Evolutionary conservation across 2,113 vertebrate genomes (phyloP).

Genomic region (Clinocottus analis): DNA sequence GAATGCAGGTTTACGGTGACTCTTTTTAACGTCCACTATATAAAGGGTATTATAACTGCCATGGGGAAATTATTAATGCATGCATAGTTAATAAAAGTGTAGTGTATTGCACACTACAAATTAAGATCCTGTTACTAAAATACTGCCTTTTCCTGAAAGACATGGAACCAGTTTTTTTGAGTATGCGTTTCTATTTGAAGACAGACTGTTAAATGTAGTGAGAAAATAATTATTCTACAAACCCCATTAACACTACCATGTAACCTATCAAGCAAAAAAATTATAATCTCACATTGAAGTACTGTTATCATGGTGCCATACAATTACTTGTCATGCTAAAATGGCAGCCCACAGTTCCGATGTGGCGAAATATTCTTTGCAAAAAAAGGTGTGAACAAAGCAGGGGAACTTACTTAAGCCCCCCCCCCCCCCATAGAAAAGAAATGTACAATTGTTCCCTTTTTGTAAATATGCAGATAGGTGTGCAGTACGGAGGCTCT

Average conservation of each 20-base stretch:
- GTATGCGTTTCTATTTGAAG: not conserved
- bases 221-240: not conserved
- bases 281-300: not conserved
- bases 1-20: not conserved
- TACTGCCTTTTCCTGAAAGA: not conserved
- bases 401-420: not conserved
- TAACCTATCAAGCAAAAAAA: not conserved
- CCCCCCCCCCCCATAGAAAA: fast-evolving
- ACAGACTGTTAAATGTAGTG: not conserved
- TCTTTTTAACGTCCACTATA: not conserved
- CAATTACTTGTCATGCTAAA: not conserved
- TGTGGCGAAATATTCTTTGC: not conserved
- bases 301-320: not conserved
- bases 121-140: not conserved
- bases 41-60: not conserved
- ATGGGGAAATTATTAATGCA: not conserved
- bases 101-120: not conserved
- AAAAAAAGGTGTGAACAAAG: not conserved
- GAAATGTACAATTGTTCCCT: not conserved
- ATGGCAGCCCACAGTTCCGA: not conserved
- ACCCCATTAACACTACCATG: not conserved
- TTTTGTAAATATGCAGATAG: not conserved
- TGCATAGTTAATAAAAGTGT: not conserved
- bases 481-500: not conserved
- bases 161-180: not conserved